These are phyloP conservation scores for Progne subis DNA, from an alignment of 2,113 vertebrate genomes.

Conservation along the genomic window DNA sequence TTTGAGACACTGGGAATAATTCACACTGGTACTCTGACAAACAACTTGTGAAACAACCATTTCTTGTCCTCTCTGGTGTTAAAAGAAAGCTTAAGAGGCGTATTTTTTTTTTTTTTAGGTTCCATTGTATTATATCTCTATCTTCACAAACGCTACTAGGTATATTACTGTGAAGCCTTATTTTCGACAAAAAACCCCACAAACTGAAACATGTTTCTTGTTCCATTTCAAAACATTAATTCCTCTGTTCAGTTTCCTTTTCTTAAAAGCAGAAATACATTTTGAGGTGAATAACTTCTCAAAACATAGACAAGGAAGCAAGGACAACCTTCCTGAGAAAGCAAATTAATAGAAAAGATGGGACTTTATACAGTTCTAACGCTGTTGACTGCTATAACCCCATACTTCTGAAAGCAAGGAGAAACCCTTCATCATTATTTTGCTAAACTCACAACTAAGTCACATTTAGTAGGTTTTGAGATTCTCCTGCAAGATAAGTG, in stretches of 20 bases:
- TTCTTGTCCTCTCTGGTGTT: neutral
- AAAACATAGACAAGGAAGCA: neutral
- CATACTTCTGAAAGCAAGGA: neutral
- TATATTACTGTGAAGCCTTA: neutral
- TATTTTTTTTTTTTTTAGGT: neutral
- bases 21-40: neutral
- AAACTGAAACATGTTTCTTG: neutral
- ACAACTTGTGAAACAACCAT: neutral
- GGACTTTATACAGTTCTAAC: neutral
- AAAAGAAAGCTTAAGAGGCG: neutral
- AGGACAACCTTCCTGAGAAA: neutral
- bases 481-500: neutral
- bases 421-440: neutral
- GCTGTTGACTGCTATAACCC: neutral
- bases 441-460: neutral
- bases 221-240: neutral
- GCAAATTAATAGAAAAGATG: neutral
- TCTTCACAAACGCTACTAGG: neutral
- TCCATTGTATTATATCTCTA: neutral
- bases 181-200: rapidly evolving
- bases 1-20: neutral
- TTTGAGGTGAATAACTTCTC: neutral
- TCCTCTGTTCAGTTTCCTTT: neutral
- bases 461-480: rapidly evolving
- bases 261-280: neutral